Evolutionary conservation across 1,140 invertebrate species (phyloP).

Genomic region (Diachasma alloeum): DNA sequence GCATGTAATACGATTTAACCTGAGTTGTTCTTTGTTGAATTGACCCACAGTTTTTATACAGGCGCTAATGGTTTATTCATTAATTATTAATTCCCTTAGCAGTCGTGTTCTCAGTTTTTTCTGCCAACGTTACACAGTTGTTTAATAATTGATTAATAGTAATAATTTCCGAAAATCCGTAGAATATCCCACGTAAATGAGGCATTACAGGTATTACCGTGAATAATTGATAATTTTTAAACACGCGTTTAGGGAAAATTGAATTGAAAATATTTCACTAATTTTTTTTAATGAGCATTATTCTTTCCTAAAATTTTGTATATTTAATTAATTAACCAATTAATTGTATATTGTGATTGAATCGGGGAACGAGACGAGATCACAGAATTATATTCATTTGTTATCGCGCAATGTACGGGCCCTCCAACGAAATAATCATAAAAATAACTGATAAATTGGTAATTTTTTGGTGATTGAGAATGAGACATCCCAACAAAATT

Average conservation of each 20-base stretch:
- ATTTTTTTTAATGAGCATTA: background rate
- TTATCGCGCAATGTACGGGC: slow-evolving; percentile 19
- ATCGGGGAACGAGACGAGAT: slow-evolving; percentile 6
- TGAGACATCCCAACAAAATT: slow-evolving; percentile 28
- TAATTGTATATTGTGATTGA: slow-evolving; percentile 9
- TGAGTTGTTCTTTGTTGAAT: slow-evolving; percentile 1
- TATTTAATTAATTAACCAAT: slow-evolving; percentile 14
- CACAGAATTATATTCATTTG: slow-evolving; percentile 22
- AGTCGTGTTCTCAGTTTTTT: background rate
- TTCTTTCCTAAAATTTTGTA: background rate
- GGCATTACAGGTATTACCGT: background rate
- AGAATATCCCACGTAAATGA: background rate
- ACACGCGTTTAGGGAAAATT: background rate
- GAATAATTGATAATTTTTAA: background rate
- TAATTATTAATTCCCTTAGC: slow-evolving; percentile 3
- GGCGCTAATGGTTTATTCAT: background rate
- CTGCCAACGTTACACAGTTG: background rate
- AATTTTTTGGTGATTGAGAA: slow-evolving; percentile 15
- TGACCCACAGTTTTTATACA: background rate
- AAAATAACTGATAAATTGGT: slow-evolving; percentile 2
- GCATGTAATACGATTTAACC: background rate
- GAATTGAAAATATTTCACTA: background rate
- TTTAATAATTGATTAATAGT: background rate
- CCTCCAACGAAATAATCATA: background rate
- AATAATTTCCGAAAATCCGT: background rate